Evolutionary conservation across 2,113 vertebrate genomes (phyloP).

Genomic region (Malurus elegans): DNA sequence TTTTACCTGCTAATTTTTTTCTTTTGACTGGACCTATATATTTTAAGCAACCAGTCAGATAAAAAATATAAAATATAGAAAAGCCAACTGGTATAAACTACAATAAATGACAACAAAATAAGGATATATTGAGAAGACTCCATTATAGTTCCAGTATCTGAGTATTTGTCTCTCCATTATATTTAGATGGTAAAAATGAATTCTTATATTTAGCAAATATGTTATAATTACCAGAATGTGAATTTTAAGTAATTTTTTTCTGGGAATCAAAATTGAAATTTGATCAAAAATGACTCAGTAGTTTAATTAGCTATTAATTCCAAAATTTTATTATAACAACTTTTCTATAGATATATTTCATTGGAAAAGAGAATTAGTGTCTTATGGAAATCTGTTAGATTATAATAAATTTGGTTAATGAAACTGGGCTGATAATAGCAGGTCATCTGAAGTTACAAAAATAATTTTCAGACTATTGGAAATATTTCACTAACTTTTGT

Average conservation of each 20-base stretch:
- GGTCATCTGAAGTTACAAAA: background rate
- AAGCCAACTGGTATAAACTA: background rate
- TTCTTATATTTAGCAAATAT: background rate
- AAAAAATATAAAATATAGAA: background rate
- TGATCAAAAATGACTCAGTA: background rate
- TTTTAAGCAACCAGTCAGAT: background rate
- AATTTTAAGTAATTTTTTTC: background rate
- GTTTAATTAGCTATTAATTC: background rate
- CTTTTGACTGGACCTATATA: rapidly evolving
- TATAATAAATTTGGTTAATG: background rate
- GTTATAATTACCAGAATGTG: background rate
- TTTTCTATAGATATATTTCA: background rate
- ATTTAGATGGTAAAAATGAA: background rate
- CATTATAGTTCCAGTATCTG: background rate
- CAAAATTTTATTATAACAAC: background rate
- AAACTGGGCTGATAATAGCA: background rate
- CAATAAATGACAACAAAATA: background rate
- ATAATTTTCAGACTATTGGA: background rate
- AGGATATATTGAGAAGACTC: background rate
- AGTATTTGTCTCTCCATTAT: background rate
- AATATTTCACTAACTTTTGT: background rate
- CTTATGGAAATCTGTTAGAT: background rate
- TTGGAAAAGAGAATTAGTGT: background rate
- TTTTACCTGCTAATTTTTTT: background rate
- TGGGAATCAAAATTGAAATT: background rate